A percentile compares a stretch with the other conserved stretches of the same genome.
Evolutionary conservation across 1,140 invertebrate species (phyloP).

Genomic region (Conus betulinus): DNA sequence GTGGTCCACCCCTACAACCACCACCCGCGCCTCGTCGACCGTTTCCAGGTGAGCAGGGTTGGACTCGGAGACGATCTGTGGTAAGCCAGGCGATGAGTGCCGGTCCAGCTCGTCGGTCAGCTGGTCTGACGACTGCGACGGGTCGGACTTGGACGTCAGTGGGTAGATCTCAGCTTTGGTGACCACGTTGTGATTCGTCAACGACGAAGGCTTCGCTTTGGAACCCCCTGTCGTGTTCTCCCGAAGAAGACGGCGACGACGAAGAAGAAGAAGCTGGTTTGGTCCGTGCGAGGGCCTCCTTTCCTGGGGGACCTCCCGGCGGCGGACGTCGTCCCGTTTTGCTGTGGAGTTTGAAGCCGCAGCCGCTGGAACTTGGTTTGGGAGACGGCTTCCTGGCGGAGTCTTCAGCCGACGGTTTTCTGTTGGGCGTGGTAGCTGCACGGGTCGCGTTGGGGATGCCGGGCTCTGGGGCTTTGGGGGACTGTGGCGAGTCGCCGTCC

Average conservation of each 20-base stretch:
- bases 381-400: not conserved
- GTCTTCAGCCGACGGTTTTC: not conserved
- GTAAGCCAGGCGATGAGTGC: too few relatives aligned
- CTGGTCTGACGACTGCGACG: too few relatives aligned
- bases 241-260: not conserved
- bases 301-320: not conserved
- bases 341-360: not conserved
- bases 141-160: not conserved
- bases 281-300: not conserved
- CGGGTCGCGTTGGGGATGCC: not conserved
- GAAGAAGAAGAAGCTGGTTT: not conserved
- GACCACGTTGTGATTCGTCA: not conserved
- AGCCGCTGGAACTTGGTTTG: not conserved
- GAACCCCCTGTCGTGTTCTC: not conserved
- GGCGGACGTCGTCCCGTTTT: not conserved
- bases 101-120: too few relatives aligned
- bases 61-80: not conserved
- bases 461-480: not conserved
- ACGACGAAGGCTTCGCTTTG: not conserved
- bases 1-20: too few relatives aligned
- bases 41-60: not conserved
- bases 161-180: constrained; percentile 3
- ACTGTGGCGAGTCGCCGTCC: constrained; percentile 15
- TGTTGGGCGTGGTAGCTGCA: not conserved
- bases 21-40: not conserved